Base-by-base conservation (phyloP, 2,113 vertebrate genomes). In the Dromaius novaehollandiae region DNA sequence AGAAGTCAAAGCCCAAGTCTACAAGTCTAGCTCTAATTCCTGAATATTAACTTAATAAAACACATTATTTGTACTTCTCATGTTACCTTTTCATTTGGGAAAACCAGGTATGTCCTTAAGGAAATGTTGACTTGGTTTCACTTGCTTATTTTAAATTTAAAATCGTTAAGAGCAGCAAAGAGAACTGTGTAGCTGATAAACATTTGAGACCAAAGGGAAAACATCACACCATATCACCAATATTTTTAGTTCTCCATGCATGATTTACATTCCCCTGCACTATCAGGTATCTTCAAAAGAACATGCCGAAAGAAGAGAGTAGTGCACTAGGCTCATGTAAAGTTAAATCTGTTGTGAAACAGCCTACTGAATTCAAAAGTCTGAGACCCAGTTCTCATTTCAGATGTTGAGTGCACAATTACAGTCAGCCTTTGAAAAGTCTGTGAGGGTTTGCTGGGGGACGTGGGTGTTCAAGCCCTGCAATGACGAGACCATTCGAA, bases 231-330 rank as follows among this genome's bases (percentile, higher is more conserved):
- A 0, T 92, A 89, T 85, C 76, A 95, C 84, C 91, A 94, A 91
- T 93, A 93, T 93, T 96, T 95, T 93, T 90, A 93, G 76, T 66
- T 96, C 30, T 19, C 75, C 38, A 90, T 96, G 44, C 96, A 96
- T 96, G 86, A 97, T 96, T 97, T 96, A 96, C 76, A 88, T 92
- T 48, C 20, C 55, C 38, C 60, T 86, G 69, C 50, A 89, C 81
- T 84, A 91, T 55, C 82, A 86, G 34, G 76, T 83, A 58, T 83
- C 95, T 95, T 97, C 92, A 97, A 96, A 96, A 75, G 82, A 95
- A 95, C 65, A 85, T 68, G 78, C 79, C 88, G 86, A 53, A 91
- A 89, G 30, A 60, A 26, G 74, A 94, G 60, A 88, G 70, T 53
- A 40, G 61, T 86, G 36, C 55, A 30, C 34, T 96, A 68, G 9